Conservation (phyloP, 1,140 invertebrate species). For the Fopius arisanus region DNA sequence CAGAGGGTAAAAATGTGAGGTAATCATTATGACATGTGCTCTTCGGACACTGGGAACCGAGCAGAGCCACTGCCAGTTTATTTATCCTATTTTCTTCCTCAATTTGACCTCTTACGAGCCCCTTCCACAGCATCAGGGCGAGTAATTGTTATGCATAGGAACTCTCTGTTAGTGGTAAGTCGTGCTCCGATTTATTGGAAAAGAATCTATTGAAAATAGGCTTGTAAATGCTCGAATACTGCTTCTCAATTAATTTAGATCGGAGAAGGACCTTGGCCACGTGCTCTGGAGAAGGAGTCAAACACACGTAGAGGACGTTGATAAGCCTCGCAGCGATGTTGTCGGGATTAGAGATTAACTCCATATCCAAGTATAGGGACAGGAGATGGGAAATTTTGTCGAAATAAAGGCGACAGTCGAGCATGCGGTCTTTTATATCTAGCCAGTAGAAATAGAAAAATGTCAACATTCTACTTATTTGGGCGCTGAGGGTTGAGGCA, state of each 20-base stretch:
- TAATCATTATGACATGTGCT: slow-evolving; percentile 36
- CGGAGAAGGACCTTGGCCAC: slow-evolving; percentile 54
- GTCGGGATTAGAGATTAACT: slow-evolving; percentile 43
- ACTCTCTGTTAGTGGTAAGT: slow-evolving; percentile 39
- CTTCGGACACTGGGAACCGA: slow-evolving; percentile 46
- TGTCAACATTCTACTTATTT: slow-evolving; percentile 1
- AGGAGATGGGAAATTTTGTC: slow-evolving; percentile 55
- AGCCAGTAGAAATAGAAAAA: slow-evolving; percentile 34
- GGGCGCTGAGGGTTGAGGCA: not conserved
- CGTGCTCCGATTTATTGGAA: slow-evolving; percentile 30
- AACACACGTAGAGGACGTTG: slow-evolving; percentile 51
- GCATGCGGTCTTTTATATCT: slow-evolving; percentile 38
- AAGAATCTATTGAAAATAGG: slow-evolving; percentile 55
- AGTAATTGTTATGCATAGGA: slow-evolving; percentile 54
- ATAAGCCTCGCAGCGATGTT: slow-evolving; percentile 46
- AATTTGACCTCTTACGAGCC: slow-evolving; percentile 39
- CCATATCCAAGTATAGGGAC: slow-evolving; percentile 51
- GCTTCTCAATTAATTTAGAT: slow-evolving; percentile 41
- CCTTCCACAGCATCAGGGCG: slow-evolving; percentile 53
- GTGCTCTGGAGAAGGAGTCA: slow-evolving; percentile 57
- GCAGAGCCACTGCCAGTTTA: slow-evolving; percentile 43
- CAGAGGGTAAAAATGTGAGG: slow-evolving; percentile 42
- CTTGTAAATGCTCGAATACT: slow-evolving; percentile 45
- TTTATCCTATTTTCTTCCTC: slow-evolving; percentile 47
- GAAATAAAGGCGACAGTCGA: slow-evolving; percentile 49